A percentile compares a stretch with the other conserved stretches of the same genome.
phyloP scores from a whole-genome alignment of 1,140 invertebrate species.

The Pararge aegeria region DNA sequence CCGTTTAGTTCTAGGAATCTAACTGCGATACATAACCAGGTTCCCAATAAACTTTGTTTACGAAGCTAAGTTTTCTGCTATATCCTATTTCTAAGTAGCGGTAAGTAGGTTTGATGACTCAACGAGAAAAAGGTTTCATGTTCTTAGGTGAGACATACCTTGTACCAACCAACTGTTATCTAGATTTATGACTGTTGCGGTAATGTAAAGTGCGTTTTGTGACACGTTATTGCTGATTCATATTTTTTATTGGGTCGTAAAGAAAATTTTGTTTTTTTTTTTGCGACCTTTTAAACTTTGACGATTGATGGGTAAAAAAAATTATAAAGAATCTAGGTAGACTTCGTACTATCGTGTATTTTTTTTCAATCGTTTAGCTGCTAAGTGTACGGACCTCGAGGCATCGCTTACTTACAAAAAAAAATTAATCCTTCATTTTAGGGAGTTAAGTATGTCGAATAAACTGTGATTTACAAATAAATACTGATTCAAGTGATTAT shows the following conservation, averaged over 20 bases:
- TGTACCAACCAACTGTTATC: not conserved
- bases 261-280: not conserved
- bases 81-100: not conserved
- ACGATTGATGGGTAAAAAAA: too few relatives aligned
- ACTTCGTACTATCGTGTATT: too few relatives aligned
- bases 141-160: conserved; percentile 2
- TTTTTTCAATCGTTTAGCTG: too few relatives aligned
- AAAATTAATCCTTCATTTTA: too few relatives aligned
- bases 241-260: not conserved
- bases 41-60: not conserved
- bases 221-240: not conserved
- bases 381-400: too few relatives aligned
- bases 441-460: too few relatives aligned
- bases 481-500: too few relatives aligned
- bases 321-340: too few relatives aligned
- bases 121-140: conserved; percentile 11
- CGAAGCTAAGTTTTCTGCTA: not conserved
- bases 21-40: not conserved
- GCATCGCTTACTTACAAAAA: too few relatives aligned
- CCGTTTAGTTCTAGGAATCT: not conserved
- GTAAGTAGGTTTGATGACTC: conserved; percentile 12
- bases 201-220: conserved; percentile 1
- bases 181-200: conserved; percentile 17
- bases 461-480: too few relatives aligned
- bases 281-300: not conserved